Percentiles rank a stretch among this genome's conserved stretches.
Evolutionary conservation across 2,888 invertebrate genomes (phyloP).

Genomic region (Diabrotica balteata): DNA sequence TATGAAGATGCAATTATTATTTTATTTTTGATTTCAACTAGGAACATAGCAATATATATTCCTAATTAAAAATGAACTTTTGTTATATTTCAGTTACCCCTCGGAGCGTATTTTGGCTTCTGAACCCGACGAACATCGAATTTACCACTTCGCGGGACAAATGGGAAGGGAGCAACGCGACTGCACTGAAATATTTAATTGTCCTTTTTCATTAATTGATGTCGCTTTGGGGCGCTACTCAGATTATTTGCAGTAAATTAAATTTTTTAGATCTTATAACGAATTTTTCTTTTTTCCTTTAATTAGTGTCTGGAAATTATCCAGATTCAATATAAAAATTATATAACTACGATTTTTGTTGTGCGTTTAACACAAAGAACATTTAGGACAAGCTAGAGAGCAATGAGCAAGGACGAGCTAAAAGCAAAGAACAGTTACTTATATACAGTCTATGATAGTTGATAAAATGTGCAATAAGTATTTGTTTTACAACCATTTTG

Average conservation of each 20-base stretch:
- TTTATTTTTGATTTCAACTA: too few relatives aligned
- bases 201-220: slow-evolving; percentile 76
- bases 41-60: too few relatives aligned
- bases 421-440: too few relatives aligned
- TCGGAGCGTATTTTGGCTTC: slow-evolving; percentile 66
- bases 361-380: too few relatives aligned
- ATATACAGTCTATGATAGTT: too few relatives aligned
- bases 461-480: too few relatives aligned
- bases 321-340: too few relatives aligned
- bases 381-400: too few relatives aligned
- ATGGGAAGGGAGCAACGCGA: slow-evolving; percentile 58
- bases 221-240: slow-evolving; percentile 68
- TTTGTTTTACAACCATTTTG: too few relatives aligned
- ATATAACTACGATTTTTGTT: too few relatives aligned
- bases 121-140: slow-evolving; percentile 71
- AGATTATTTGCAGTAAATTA: slow-evolving; percentile 20
- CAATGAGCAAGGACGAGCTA: too few relatives aligned
- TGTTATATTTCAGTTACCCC: slow-evolving; percentile 66
- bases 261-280: not conserved
- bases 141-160: slow-evolving; percentile 72
- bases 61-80: not conserved
- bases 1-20: too few relatives aligned
- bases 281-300: not conserved
- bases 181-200: slow-evolving; percentile 67
- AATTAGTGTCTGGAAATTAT: not conserved